phyloP scores from a whole-genome alignment of 2,888 invertebrate genomes.

The Herminia tarsipennalis region DNA sequence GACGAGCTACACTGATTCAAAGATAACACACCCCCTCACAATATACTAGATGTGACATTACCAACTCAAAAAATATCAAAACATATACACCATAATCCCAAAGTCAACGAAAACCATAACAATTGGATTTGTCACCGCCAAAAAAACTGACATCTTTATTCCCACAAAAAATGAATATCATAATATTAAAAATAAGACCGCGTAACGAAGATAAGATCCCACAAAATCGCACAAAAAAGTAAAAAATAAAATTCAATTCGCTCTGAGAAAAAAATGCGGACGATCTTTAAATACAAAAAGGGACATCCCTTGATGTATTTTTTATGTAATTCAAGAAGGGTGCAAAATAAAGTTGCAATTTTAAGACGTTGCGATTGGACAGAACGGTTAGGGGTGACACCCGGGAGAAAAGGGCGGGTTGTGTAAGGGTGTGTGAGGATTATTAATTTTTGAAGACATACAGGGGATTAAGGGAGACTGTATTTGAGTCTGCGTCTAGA shows the following conservation, averaged over 20 bases:
- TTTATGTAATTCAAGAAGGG: slow-evolving; percentile 65
- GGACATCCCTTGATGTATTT: slow-evolving; percentile 62
- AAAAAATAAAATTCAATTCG: slow-evolving; percentile 45
- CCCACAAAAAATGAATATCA: slow-evolving; percentile 13
- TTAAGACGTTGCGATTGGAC: slow-evolving; percentile 66
- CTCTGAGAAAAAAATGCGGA: slow-evolving; percentile 43
- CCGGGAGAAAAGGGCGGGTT: slow-evolving; percentile 56
- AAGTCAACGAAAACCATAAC: slow-evolving; percentile 20
- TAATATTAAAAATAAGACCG: slow-evolving; percentile 24
- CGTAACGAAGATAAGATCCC: slow-evolving; percentile 35
- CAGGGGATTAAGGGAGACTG: slow-evolving; percentile 17
- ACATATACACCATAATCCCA: slow-evolving; percentile 12
- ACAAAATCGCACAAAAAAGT: slow-evolving; percentile 41
- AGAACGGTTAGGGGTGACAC: slow-evolving; percentile 62
- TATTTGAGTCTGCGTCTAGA: slow-evolving; percentile 26
- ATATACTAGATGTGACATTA: slow-evolving; percentile 3
- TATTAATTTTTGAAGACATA: slow-evolving; percentile 37
- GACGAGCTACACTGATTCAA: background rate
- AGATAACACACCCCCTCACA: background rate
- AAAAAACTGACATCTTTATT: slow-evolving; percentile 24
- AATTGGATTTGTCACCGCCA: slow-evolving; percentile 23
- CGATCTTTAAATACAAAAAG: slow-evolving; percentile 50
- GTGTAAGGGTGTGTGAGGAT: slow-evolving; percentile 39
- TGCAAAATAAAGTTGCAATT: slow-evolving; percentile 65
- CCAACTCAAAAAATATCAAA: slow-evolving; percentile 16